Base-by-base conservation (phyloP, 2,113 vertebrate genomes). In the Struthio camelus region DNA sequence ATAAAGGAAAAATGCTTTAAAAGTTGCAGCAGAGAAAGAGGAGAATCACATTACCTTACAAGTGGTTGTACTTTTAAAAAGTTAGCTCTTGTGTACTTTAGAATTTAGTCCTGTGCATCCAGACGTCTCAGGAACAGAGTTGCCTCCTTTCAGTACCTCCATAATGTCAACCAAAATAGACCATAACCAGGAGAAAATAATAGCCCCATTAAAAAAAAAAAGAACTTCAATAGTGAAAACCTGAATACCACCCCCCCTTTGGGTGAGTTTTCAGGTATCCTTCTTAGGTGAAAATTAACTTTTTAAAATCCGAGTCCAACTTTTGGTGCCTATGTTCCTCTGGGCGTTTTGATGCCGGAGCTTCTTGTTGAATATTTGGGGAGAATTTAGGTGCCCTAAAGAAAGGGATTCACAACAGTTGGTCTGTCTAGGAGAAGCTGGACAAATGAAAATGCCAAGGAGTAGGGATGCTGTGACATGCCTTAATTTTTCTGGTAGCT, bases 391-490 rank as follows among this genome's bases (percentile, higher is more conserved):
- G 15, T n/a, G 36, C 17, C 8, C 17, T 53, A 8, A 66, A 48
- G 56, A 62, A 61, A 32, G 10, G 25, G 76, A 85, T 89, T 85
- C 3, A 1, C 54, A 36, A 4, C 28, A 71, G 4, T 32, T 73
- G 4, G 3, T 76, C 10, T 87, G 20, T 81, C 27, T 54, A 5
- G 36, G 28, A 79, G 24, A 50, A 73, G 24, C 11, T 87, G n/a
- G 34, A 66, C 24, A 87, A 71, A 67, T 44, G 18, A 76, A 87
- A 85, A 80, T 76, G 10, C 14, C 25, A 59, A 59, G 18, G 11
- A 0, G 0, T 12, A 6, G 32, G 51, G 28, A 56, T 76, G 71
- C 19, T 6, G 3, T 56, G 59, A 53, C 15, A 15, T 81, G 61
- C 61, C 23, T 77, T 88, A 6, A 14, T 72, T 89, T 54, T 82